These are phyloP conservation scores for Drosophila pseudoananassae DNA, from an alignment of 1,140 invertebrate species.

Conservation along the genomic window DNA sequence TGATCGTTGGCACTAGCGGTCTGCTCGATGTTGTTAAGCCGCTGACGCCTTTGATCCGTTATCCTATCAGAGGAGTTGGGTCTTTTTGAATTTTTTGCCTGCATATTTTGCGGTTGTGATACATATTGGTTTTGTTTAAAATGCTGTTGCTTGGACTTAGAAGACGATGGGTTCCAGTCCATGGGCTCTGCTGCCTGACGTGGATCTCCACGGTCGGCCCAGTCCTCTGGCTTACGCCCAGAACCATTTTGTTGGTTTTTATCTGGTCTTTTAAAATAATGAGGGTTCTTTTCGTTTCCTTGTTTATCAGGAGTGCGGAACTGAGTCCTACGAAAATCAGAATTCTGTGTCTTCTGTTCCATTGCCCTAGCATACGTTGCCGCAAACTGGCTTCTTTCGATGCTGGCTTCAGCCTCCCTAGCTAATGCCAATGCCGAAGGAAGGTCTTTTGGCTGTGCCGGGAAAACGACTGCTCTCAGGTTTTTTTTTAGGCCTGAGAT, in stretches of 20 bases:
- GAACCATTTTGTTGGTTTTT: background rate
- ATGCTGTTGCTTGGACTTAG: no score
- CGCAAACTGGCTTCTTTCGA: background rate
- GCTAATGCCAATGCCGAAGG: background rate
- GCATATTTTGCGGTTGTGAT: no score
- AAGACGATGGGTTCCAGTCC: no score
- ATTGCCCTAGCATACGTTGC: background rate
- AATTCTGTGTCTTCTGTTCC: conserved; percentile 3
- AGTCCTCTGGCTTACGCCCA: no score
- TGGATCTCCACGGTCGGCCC: no score
- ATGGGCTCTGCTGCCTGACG: no score
- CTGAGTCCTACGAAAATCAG: background rate
- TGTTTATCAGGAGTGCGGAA: conserved; percentile 1
- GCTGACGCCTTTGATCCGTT: background rate
- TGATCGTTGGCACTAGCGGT: background rate
- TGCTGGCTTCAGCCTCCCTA: background rate
- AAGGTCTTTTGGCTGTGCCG: background rate
- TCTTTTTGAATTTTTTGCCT: no score
- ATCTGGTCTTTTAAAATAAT: background rate
- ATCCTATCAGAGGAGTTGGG: no score
- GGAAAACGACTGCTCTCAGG: background rate
- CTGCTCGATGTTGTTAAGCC: background rate
- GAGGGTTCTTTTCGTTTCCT: background rate
- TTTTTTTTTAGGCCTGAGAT: background rate
- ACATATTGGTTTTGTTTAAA: no score